Evolutionary conservation across 1,140 invertebrate species (phyloP).

Genomic region (Eueides isabella): DNA sequence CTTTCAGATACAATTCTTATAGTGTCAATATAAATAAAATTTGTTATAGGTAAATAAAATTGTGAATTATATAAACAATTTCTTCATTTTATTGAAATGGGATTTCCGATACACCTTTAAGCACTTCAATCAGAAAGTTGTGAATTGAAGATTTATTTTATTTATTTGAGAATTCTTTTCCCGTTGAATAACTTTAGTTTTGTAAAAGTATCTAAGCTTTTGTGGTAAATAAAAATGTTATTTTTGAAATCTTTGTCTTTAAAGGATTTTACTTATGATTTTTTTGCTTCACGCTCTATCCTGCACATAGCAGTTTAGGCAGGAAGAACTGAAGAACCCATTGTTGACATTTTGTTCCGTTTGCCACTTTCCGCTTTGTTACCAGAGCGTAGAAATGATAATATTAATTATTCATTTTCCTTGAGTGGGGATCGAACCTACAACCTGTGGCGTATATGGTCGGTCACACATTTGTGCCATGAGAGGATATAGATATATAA

Average conservation of each 20-base stretch:
- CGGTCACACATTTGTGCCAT: too few relatives aligned
- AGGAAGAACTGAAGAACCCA: too few relatives aligned
- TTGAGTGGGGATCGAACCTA: neutral
- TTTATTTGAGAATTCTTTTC: neutral
- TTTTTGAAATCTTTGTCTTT: neutral
- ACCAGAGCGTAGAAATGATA: neutral
- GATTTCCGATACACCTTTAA: neutral
- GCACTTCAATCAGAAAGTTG: neutral
- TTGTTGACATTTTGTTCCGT: too few relatives aligned
- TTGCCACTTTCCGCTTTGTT: too few relatives aligned
- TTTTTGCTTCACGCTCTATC: too few relatives aligned
- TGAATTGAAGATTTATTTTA: neutral
- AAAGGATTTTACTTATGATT: too few relatives aligned
- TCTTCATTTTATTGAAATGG: neutral
- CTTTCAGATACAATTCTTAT: too few relatives aligned
- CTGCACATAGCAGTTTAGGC: too few relatives aligned
- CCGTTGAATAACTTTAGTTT: neutral
- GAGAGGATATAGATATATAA: neutral
- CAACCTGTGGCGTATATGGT: neutral
- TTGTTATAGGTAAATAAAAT: too few relatives aligned
- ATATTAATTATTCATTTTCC: neutral
- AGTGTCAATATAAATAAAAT: constrained; percentile 2
- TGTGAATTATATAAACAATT: neutral
- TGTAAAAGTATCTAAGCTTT: neutral
- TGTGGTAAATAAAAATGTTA: neutral